phyloP scores from a whole-genome alignment of 1,140 invertebrate species.

The Drusus annulatus region DNA sequence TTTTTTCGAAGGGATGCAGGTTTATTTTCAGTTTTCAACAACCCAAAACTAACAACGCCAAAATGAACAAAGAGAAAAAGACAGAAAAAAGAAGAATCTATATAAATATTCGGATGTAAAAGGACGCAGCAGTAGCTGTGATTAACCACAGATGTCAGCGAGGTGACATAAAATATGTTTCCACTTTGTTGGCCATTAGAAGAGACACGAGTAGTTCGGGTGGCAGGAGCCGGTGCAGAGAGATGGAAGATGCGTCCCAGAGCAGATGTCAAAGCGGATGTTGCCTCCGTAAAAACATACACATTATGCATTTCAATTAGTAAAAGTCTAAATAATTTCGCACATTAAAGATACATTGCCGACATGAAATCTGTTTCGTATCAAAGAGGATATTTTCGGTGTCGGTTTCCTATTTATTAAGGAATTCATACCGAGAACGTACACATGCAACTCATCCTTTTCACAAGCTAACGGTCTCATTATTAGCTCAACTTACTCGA shows the following conservation, averaged over 20 bases:
- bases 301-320: constrained; percentile 51
- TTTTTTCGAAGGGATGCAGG: too few species aligned
- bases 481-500: too few species aligned
- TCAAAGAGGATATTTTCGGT: not conserved
- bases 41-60: too few species aligned
- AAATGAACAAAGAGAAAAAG: too few species aligned
- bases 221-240: constrained; percentile 3
- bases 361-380: not conserved
- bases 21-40: too few species aligned
- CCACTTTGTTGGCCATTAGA: constrained; percentile 55
- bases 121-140: not conserved
- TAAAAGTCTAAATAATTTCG: constrained; percentile 42
- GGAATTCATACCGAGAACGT: too few species aligned
- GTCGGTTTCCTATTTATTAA: too few species aligned
- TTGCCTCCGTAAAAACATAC: not conserved
- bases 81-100: too few species aligned
- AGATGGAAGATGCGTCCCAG: constrained; percentile 46
- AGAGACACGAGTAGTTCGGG: constrained; percentile 38
- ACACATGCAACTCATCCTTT: too few species aligned
- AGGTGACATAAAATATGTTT: constrained; percentile 58
- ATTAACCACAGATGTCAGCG: constrained; percentile 57
- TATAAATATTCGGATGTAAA: not conserved
- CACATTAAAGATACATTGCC: constrained; percentile 6
- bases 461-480: too few species aligned
- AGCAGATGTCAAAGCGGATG: constrained; percentile 24